These are phyloP conservation scores for Ciconia nigra DNA, from an alignment of 2,797 vertebrate genomes.

Conservation along the genomic window DNA sequence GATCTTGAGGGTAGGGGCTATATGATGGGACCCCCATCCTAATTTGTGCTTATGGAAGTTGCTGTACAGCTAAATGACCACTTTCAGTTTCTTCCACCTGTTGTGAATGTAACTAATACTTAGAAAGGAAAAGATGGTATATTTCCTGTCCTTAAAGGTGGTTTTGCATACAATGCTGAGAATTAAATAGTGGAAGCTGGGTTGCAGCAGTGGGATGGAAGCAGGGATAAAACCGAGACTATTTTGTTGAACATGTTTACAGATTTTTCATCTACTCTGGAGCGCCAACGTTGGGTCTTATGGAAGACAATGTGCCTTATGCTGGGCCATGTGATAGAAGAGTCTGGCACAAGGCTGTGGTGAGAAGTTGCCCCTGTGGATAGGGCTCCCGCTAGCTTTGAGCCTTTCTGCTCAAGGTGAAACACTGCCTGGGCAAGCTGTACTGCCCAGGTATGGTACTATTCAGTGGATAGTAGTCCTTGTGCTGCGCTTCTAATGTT, in stretches of 20 bases:
- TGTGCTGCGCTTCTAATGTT: not conserved
- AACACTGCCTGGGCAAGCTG: not conserved
- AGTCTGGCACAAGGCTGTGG: not conserved
- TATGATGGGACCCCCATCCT: not conserved
- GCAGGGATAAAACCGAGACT: not conserved
- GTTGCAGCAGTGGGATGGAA: not conserved
- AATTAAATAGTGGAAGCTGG: not conserved
- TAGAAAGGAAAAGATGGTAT: accelerated
- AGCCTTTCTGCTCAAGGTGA: not conserved
- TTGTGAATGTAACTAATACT: not conserved
- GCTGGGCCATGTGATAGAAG: accelerated
- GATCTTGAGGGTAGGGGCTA: not conserved
- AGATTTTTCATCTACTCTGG: not conserved
- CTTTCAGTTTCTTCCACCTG: not conserved
- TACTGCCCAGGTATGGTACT: not conserved
- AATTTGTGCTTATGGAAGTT: not conserved
- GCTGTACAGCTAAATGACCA: not conserved
- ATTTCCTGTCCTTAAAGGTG: not conserved
- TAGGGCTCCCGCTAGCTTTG: not conserved
- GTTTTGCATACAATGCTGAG: not conserved
- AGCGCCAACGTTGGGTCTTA: not conserved
- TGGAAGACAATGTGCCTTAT: accelerated
- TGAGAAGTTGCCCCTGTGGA: not conserved
- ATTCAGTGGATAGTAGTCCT: not conserved
- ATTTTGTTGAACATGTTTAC: not conserved